Evolutionary conservation across 2,113 vertebrate species (phyloP).

Genomic region (Nematolebias whitei): DNA sequence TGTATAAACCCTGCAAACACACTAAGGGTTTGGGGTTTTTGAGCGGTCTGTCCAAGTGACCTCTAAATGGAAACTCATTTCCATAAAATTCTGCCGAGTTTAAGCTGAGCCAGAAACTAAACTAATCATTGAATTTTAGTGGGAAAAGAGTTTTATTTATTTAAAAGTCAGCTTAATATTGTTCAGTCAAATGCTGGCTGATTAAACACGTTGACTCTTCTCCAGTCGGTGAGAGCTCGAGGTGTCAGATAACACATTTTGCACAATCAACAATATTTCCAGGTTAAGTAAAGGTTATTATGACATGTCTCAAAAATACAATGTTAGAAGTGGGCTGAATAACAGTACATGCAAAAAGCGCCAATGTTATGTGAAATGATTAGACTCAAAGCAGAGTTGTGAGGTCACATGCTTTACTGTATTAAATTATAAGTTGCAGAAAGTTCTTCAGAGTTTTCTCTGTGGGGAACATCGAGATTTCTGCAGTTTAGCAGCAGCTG

Average conservation of each 20-base stretch:
- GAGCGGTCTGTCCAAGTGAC: too few relatives aligned
- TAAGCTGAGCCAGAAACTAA: too few relatives aligned
- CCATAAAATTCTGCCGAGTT: not conserved
- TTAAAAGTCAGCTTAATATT: too few relatives aligned
- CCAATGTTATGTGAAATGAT: not conserved
- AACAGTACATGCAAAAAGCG: not conserved
- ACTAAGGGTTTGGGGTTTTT: constrained; percentile 11
- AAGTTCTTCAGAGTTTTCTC: constrained; percentile 5
- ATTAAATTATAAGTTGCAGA: constrained; percentile 1
- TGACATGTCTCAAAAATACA: not conserved
- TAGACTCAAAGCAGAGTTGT: not conserved
- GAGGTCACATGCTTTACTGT: not conserved
- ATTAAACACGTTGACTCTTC: too few relatives aligned
- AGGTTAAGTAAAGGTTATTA: not conserved
- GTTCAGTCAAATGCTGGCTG: too few relatives aligned
- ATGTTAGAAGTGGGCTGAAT: not conserved
- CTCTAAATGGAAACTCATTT: too few relatives aligned
- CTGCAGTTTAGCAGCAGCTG: constrained; percentile 35
- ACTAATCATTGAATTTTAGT: too few relatives aligned
- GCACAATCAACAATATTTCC: not conserved
- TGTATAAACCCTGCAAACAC: constrained; percentile 8
- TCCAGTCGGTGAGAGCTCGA: too few relatives aligned
- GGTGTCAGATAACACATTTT: too few relatives aligned
- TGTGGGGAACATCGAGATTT: constrained; percentile 12
- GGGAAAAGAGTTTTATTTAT: too few relatives aligned